Percentiles rank a stretch among this genome's conserved stretches.
phyloP scores from a whole-genome alignment of 2,113 vertebrate genomes.

The Notarius lentiginosus region DNA sequence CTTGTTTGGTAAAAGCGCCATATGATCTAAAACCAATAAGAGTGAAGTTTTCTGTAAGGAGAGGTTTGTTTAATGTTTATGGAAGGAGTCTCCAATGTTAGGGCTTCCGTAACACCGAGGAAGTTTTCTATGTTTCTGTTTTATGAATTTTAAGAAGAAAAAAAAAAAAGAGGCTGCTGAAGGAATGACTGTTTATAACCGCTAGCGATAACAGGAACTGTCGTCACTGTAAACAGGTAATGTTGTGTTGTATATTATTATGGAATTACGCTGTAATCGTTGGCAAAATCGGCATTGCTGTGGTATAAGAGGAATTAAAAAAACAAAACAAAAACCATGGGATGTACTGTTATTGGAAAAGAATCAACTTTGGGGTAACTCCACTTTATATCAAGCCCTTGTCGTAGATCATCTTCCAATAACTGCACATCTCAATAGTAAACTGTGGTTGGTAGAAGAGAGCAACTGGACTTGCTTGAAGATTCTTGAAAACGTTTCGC shows the following conservation, averaged over 20 bases:
- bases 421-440: not conserved
- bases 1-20: not conserved
- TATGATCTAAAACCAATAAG: not conserved
- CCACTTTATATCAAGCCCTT: not conserved
- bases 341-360: not conserved
- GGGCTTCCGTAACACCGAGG: too few species aligned
- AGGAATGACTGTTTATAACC: not conserved
- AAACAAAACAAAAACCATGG: too few species aligned
- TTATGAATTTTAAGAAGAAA: not conserved
- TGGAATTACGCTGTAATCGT: not conserved
- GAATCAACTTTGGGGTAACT: not conserved
- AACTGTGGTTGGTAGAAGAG: too few species aligned
- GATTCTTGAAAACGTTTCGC: too few species aligned
- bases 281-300: not conserved
- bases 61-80: not conserved
- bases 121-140: not conserved
- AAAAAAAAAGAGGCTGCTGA: too few species aligned
- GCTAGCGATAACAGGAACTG: not conserved
- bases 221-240: not conserved
- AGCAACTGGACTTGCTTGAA: too few species aligned
- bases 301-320: not conserved
- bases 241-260: not conserved
- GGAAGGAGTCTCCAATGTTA: not conserved
- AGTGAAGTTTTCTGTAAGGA: not conserved
- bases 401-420: not conserved